Conservation (phyloP, 2,113 vertebrate species). For the Hassar affinis region DNA sequence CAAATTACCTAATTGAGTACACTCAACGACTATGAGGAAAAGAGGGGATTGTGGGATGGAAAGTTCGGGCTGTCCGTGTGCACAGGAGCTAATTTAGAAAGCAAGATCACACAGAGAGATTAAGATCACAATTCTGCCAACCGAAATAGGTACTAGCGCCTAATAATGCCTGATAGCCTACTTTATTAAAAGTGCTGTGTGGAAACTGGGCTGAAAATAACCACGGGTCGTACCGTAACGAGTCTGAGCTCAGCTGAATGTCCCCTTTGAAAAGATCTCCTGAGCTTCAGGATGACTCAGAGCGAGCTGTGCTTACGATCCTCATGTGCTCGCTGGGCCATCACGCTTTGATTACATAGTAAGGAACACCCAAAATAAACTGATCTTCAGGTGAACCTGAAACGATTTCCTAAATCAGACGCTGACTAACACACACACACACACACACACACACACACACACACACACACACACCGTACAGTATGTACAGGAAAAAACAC, state of each 20-base stretch:
- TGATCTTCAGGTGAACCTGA: neutral
- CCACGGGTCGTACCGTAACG: neutral
- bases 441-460: neutral
- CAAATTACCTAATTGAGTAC: constrained; percentile 32
- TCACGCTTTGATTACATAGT: neutral
- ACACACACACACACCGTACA: too few species aligned
- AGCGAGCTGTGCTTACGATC: neutral
- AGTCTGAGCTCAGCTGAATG: neutral
- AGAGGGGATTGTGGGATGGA: neutral
- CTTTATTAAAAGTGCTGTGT: neutral
- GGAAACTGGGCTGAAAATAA: constrained; percentile 26
- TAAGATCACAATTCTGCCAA: too few species aligned
- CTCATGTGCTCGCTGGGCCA: neutral
- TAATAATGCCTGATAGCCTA: neutral
- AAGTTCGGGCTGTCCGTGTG: neutral
- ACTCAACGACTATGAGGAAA: constrained; percentile 11
- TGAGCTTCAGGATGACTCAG: neutral
- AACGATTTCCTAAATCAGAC: neutral
- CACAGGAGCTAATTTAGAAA: constrained; percentile 1
- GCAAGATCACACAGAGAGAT: constrained; percentile 33
- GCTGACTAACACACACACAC: too few species aligned
- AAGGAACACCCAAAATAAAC: neutral
- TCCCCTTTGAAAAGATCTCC: neutral
- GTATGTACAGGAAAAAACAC: neutral
- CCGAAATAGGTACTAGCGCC: neutral